phyloP scores from a whole-genome alignment of 1,140 invertebrate species.

The Heliconius hermathena region DNA sequence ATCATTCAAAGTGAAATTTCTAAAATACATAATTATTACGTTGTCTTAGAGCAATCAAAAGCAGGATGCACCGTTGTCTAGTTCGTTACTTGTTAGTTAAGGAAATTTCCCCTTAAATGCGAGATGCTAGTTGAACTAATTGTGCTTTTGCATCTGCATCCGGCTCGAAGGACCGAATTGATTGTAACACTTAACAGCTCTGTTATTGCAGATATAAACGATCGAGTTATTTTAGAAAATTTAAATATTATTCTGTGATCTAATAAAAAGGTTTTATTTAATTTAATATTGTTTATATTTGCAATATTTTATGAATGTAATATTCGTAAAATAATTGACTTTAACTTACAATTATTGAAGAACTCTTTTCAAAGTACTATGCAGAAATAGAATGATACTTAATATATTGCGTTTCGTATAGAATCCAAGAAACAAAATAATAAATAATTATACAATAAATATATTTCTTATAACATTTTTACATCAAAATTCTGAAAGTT shows the following conservation, averaged over 20 bases:
- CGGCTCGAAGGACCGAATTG: constrained; percentile 1
- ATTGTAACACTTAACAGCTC: constrained; percentile 8
- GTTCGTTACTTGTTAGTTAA: constrained; percentile 12
- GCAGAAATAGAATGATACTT: no score
- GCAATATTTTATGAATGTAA: not conserved
- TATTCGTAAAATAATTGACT: no score
- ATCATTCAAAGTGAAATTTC: not conserved
- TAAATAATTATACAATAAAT: no score
- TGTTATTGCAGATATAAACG: not conserved
- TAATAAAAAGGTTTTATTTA: not conserved
- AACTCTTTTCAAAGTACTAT: no score
- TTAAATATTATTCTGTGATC: not conserved
- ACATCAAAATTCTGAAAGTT: no score
- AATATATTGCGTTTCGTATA: no score
- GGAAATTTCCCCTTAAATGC: constrained; percentile 1
- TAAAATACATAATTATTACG: not conserved
- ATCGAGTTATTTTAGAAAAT: not conserved
- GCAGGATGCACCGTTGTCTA: not conserved
- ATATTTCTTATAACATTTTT: no score
- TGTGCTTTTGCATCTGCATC: constrained; percentile 8
- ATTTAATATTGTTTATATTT: not conserved
- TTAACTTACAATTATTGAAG: no score
- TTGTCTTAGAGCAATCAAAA: not conserved
- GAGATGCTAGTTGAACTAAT: constrained; percentile 5
- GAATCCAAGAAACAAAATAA: no score